Percentiles rank a stretch among this genome's conserved stretches.
These are phyloP conservation scores for Anticlea derivata DNA, from an alignment of 2,888 invertebrate species.

Conservation along the genomic window DNA sequence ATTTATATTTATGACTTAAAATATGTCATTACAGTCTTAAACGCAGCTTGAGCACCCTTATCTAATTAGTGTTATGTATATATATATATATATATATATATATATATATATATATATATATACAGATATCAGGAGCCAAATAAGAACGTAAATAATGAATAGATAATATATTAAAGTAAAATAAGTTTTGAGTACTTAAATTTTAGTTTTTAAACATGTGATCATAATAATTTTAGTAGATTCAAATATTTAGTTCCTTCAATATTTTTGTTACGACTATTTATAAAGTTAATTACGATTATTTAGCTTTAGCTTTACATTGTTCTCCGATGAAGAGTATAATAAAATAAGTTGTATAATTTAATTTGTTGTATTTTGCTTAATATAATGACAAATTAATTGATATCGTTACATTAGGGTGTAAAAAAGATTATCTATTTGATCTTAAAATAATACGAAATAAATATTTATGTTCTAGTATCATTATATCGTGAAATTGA, in stretches of 20 bases:
- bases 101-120: no score
- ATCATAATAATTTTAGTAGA: conserved; percentile 63
- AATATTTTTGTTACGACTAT: conserved; percentile 74
- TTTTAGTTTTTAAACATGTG: conserved; percentile 74
- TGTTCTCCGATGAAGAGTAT: conserved; percentile 77
- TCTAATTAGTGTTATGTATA: no score
- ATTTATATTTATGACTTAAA: conserved; percentile 2
- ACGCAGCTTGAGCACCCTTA: conserved; percentile 49
- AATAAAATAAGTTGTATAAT: conserved; percentile 75
- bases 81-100: no score
- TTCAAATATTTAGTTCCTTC: conserved; percentile 81
- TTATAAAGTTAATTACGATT: conserved; percentile 64
- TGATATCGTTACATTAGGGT: conserved; percentile 82
- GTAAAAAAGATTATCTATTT: conserved; percentile 85
- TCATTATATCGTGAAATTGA: conserved; percentile 79
- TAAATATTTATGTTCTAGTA: conserved; percentile 84
- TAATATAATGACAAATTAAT: conserved; percentile 83
- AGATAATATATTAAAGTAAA: conserved; percentile 63
- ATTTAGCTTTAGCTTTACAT: conserved; percentile 73
- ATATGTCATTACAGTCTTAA: conserved; percentile 3
- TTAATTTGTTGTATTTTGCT: conserved; percentile 81
- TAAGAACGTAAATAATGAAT: conserved; percentile 65
- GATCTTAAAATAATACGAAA: conserved; percentile 82
- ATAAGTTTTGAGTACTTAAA: conserved; percentile 67
- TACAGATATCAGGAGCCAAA: conserved; percentile 72